Evolutionary conservation across 2,888 invertebrate species (phyloP), one percentile per base, ranked within the genome.

Genomic region (Oscheius sp.): DNA sequence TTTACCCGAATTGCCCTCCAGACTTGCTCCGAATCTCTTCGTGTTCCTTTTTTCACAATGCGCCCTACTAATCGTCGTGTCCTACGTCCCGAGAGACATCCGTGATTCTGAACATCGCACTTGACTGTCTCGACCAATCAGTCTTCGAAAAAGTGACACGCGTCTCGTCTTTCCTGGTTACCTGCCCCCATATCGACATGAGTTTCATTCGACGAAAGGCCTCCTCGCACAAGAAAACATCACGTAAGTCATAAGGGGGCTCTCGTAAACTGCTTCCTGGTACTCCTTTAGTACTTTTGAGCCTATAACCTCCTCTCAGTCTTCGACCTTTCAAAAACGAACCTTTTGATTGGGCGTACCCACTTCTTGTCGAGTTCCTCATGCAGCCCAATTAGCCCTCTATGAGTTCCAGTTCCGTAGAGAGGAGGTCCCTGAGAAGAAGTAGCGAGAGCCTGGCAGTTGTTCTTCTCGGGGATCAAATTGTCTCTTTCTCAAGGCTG

Each of bases 391-490:
- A 60, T 60, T 60, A 60, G n/a, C 35, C 42, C 42, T 42, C 42
- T 5, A 42, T 42, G 7, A 42, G 42, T 42, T 7, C 42, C 3
- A 42, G 42, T 42, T 42, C 42, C 42, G 42, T 42, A 42, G 42
- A 21, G 21, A 42, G 42, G 42, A 42, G 42, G 42, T 42, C 42
- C 42, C 7, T 42, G 42, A 42, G 42, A 42, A 7, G 42, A 7
- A 42, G 21, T 21, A 21, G 21, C 21, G 21, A 21, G 21, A 21
- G 21, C 29, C 33, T n/a, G 50, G 63, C 63, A 63, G 63, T 47
- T 63, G 63, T 63, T 63, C 63, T 63, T 50, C 42, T 42, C 63
- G 32, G 47, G 63, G 63, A 63, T 63, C 63, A 63, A 63, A 32
- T 63, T 63, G 63, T 63, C 63, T 42, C 42, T 42, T 42, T 42